Base-by-base conservation (phyloP, 2,888 invertebrate species). In the Lycia hirtaria region DNA sequence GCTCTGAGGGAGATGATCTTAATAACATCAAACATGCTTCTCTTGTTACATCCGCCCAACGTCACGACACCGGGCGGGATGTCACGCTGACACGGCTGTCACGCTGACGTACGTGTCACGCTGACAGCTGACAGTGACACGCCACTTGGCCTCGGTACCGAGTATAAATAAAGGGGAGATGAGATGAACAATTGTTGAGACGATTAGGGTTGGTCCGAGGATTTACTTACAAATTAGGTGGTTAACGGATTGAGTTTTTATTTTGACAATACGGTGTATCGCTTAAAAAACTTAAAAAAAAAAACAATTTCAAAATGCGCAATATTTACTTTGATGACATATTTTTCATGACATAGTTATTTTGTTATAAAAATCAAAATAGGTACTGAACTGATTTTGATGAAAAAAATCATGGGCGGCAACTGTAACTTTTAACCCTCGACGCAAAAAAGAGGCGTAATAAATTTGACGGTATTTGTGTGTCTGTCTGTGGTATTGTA, bases 11-110 rank as follows among this genome's bases (percentile, higher is more conserved):
- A 22, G 51, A 56, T 59, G 54, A 55, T 26, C 22, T 64, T 54
- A 43, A 44, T 62, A 57, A 62, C 65, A 69, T 62, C 51, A 60
- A 56, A 45, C 57, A 51, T 44, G 57, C 58, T 56, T 57, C 65
- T 79, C 76, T 56, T 52, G 62, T 80, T 78, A 71, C 79, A 75
- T 75, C 76, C 75, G 75, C 67, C 80, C 65, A 76, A 68, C 51
- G 56, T 56, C 50, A 63, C 51, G 54, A 17, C 35, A 3, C 4
- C 52, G 53, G 40, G 69, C 68, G 67, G 60, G 54, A 49, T 70
- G 72, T 65, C 71, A 54, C 52, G 57, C 47, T 50, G 61, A 43
- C 40, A 24, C 40, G 40, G 14, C 53, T 70, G 72, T 65, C 70
- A 55, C 52, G 56, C 51, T 53, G 62, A 51, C 43, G 12, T 12